Evolutionary conservation across 2,888 invertebrate species (phyloP).

Genomic region (Andrena bucephala): DNA sequence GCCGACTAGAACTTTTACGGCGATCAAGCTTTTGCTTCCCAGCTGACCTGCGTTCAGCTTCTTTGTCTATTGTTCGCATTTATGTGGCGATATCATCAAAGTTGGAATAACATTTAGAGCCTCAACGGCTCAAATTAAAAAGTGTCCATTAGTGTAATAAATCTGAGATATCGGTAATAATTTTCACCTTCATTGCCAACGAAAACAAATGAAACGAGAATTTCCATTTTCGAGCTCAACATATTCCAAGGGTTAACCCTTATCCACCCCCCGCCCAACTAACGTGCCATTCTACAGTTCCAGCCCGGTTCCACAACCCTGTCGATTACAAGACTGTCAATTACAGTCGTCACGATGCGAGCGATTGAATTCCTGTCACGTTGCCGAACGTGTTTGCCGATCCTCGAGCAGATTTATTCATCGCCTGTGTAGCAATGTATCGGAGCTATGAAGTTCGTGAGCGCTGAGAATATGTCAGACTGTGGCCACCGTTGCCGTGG

Average conservation of each 20-base stretch:
- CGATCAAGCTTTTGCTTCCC: neutral
- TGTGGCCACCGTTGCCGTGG: neutral
- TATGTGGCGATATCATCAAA: neutral
- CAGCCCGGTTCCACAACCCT: neutral
- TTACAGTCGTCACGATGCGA: slow-evolving; percentile 15
- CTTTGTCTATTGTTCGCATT: neutral
- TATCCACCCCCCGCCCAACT: neutral
- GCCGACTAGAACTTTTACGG: too few species aligned
- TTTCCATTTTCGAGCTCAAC: neutral
- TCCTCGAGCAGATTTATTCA: slow-evolving; percentile 25
- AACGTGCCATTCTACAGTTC: neutral
- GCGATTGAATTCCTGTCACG: slow-evolving; percentile 25
- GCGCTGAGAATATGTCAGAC: neutral
- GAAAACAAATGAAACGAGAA: neutral
- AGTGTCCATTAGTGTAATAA: neutral
- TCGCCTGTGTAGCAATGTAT: slow-evolving; percentile 13
- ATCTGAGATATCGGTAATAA: neutral
- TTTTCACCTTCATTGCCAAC: neutral
- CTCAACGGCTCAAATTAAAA: neutral
- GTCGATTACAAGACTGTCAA: slow-evolving; percentile 24
- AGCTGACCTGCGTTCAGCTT: neutral
- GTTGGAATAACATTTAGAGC: neutral
- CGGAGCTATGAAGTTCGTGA: neutral
- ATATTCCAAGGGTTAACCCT: neutral
- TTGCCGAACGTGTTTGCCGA: slow-evolving; percentile 10